Percentiles rank a stretch among this genome's conserved stretches.
These are phyloP conservation scores for Oryzias curvinotus DNA, from an alignment of 2,113 vertebrate species.

Conservation along the genomic window DNA sequence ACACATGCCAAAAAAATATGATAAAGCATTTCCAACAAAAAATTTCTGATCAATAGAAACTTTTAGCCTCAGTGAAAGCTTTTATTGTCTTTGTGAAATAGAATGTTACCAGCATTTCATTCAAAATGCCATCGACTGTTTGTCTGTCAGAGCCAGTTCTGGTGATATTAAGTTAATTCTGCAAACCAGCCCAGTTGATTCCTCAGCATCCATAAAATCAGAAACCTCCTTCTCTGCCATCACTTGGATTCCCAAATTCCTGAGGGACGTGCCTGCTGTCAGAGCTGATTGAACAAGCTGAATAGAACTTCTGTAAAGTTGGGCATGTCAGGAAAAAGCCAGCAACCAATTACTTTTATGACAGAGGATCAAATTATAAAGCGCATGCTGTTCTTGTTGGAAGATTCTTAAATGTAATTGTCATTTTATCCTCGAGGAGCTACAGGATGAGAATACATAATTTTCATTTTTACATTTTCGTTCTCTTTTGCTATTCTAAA, in stretches of 20 bases:
- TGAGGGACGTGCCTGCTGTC: slow-evolving; percentile 62
- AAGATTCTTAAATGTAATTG: too few species aligned
- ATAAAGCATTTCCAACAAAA: neutral
- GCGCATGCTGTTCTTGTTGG: too few species aligned
- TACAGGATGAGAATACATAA: neutral
- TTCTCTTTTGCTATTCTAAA: slow-evolving; percentile 5
- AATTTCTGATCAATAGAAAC: neutral
- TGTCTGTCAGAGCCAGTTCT: slow-evolving; percentile 45
- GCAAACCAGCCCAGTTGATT: slow-evolving; percentile 59
- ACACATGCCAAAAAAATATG: neutral
- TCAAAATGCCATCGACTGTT: slow-evolving; percentile 39
- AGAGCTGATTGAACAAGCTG: slow-evolving; percentile 69
- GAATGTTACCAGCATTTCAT: slow-evolving; percentile 33
- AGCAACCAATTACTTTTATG: slow-evolving; percentile 21
- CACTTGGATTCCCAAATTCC: slow-evolving; percentile 50
- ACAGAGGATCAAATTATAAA: slow-evolving; percentile 1
- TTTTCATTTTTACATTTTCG: neutral
- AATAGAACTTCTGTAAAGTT: slow-evolving; percentile 37
- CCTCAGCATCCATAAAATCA: slow-evolving; percentile 65
- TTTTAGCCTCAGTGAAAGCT: slow-evolving; percentile 11
- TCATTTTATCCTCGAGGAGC: neutral
- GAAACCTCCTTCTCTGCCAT: slow-evolving; percentile 53
- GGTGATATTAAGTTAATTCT: slow-evolving; percentile 71
- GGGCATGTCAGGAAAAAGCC: slow-evolving; percentile 33
- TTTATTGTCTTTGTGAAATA: slow-evolving; percentile 32